These are phyloP conservation scores for Elephas maximus DNA, from an alignment of 2,113 vertebrate species.

Conservation along the genomic window DNA sequence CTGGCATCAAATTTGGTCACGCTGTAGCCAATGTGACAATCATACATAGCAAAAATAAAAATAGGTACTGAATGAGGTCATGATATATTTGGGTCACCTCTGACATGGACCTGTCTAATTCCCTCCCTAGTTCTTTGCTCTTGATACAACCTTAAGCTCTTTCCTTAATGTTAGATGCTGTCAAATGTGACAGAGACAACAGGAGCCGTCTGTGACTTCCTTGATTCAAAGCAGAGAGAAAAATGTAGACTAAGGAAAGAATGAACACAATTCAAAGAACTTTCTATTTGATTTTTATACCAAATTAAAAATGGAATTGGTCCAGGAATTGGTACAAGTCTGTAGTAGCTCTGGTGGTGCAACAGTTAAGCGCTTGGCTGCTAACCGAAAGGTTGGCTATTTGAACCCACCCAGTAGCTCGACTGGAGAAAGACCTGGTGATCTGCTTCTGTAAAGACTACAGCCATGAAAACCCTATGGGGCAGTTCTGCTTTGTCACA, in stretches of 20 bases:
- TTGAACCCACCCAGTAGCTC: too few relatives aligned
- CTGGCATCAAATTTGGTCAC: background rate
- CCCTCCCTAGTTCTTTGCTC: background rate
- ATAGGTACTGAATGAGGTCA: background rate
- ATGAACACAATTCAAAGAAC: background rate
- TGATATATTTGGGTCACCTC: too few relatives aligned
- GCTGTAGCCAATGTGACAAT: background rate
- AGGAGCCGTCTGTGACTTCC: background rate
- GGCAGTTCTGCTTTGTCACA: too few relatives aligned
- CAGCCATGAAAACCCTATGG: too few relatives aligned
- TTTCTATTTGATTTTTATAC: background rate
- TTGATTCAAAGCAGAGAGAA: conserved; percentile 12
- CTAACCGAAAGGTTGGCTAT: too few relatives aligned
- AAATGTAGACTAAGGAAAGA: background rate
- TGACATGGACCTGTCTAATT: background rate
- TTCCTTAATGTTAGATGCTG: background rate
- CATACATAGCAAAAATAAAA: background rate
- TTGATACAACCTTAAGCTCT: background rate
- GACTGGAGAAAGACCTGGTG: too few relatives aligned
- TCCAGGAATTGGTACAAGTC: too few relatives aligned
- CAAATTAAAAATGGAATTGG: background rate
- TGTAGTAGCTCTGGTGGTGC: too few relatives aligned
- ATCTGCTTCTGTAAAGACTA: too few relatives aligned
- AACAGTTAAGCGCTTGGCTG: too few relatives aligned
- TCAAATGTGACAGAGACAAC: background rate